phyloP scores from a whole-genome alignment of 35 echinoderm and acorn worm genomes.

The Anneissia japonica region DNA sequence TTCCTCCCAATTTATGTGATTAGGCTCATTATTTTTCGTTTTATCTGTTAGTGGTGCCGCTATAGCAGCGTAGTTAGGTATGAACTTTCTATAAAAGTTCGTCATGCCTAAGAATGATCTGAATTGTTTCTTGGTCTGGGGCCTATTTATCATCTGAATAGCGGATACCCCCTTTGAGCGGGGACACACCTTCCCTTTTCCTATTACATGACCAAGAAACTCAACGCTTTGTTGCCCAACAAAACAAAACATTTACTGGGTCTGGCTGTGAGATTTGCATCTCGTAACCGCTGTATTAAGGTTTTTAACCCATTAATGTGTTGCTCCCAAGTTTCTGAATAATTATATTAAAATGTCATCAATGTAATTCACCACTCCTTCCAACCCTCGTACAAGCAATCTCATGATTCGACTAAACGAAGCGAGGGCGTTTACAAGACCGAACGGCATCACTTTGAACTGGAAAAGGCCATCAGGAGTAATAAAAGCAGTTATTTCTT shows the following conservation, averaged over 20 bases:
- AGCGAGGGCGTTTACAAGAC: background rate
- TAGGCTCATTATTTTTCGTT: too few relatives aligned
- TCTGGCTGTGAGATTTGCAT: slow-evolving; percentile 7
- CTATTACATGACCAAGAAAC: slow-evolving; percentile 25
- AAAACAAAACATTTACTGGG: slow-evolving; percentile 20
- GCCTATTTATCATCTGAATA: background rate
- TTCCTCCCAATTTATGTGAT: too few relatives aligned
- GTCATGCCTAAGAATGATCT: too few relatives aligned
- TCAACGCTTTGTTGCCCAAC: background rate
- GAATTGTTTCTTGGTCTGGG: slow-evolving; percentile 22
- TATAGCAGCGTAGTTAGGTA: too few relatives aligned
- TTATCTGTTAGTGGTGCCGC: too few relatives aligned
- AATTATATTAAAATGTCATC: background rate
- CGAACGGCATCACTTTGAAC: background rate
- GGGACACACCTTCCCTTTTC: slow-evolving; percentile 2
- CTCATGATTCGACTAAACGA: background rate
- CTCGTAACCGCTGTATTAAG: background rate
- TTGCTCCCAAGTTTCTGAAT: background rate
- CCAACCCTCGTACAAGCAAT: background rate
- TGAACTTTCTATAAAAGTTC: too few relatives aligned
- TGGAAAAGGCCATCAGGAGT: background rate
- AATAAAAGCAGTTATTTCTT: background rate
- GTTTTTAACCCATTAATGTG: background rate
- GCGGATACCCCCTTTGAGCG: background rate
- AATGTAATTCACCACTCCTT: background rate